Evolutionary conservation across 1,140 invertebrate genomes (phyloP).

Genomic region (Spodoptera frugiperda): DNA sequence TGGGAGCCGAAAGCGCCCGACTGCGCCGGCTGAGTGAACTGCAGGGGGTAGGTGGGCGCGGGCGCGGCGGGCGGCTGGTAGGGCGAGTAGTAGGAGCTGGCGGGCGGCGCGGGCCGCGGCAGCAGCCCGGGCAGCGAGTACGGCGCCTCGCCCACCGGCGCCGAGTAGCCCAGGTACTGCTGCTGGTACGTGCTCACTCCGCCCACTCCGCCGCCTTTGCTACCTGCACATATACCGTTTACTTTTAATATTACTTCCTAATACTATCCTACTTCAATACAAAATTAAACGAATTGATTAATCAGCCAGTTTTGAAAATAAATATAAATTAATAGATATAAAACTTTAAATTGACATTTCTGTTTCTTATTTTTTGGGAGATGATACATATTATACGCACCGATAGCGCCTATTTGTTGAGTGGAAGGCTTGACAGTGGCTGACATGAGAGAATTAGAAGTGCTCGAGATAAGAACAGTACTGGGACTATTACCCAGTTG

Average conservation of each 20-base stretch:
- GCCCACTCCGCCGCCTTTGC: conserved; percentile 78
- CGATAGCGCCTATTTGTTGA: conserved; percentile 94
- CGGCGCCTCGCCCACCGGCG: conserved; percentile 77
- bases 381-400: conserved; percentile 69
- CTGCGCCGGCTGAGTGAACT: conserved; percentile 81
- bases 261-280: no score
- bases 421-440: conserved; percentile 94
- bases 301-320: conserved; percentile 28
- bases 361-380: conserved; percentile 33
- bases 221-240: conserved; percentile 59
- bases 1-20: conserved; percentile 77
- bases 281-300: neutral
- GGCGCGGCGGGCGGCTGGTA: conserved; percentile 78
- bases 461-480: conserved; percentile 95
- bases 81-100: conserved; percentile 77
- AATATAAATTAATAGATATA: neutral
- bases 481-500: conserved; percentile 94
- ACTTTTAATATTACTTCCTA: no score
- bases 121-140: conserved; percentile 77
- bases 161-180: conserved; percentile 82
- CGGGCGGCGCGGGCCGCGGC: conserved; percentile 78
- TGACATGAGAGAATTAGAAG: conserved; percentile 95
- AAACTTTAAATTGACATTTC: neutral
- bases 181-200: conserved; percentile 81
- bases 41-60: conserved; percentile 79